phyloP scores from a whole-genome alignment of 2,797 vertebrate genomes.

The Scyliorhinus canicula region DNA sequence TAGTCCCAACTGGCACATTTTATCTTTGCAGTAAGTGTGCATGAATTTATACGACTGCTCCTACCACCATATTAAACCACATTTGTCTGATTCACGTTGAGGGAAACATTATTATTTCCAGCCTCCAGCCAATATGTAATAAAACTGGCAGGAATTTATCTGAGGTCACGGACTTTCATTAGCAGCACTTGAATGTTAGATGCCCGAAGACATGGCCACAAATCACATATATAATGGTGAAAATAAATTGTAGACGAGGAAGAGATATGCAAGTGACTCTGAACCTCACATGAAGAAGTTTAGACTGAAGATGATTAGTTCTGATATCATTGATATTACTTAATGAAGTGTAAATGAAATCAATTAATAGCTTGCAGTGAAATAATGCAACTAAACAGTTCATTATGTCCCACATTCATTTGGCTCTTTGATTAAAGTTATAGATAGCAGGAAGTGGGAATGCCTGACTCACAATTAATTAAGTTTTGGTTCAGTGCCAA shows the following conservation, averaged over 20 bases:
- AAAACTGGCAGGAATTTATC: not conserved
- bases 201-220: not conserved
- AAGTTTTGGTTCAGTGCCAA: not conserved
- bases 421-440: not conserved
- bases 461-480: not conserved
- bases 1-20: not conserved
- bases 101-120: not conserved
- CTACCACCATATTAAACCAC: not conserved
- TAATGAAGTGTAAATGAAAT: not conserved
- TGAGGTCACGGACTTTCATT: slow-evolving; percentile 4
- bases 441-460: not conserved
- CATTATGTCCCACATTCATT: not conserved
- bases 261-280: not conserved
- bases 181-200: not conserved
- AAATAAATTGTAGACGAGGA: not conserved
- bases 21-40: not conserved
- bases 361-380: not conserved
- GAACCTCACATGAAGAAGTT: not conserved
- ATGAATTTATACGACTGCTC: not conserved
- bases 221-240: not conserved
- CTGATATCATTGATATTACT: not conserved
- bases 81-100: not conserved
- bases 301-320: not conserved
- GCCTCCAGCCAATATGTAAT: not conserved
- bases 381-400: not conserved